Evolutionary conservation across 2,797 vertebrate species (phyloP), one percentile per base, ranked within the genome.

Genomic region (Lepus townsendii): DNA sequence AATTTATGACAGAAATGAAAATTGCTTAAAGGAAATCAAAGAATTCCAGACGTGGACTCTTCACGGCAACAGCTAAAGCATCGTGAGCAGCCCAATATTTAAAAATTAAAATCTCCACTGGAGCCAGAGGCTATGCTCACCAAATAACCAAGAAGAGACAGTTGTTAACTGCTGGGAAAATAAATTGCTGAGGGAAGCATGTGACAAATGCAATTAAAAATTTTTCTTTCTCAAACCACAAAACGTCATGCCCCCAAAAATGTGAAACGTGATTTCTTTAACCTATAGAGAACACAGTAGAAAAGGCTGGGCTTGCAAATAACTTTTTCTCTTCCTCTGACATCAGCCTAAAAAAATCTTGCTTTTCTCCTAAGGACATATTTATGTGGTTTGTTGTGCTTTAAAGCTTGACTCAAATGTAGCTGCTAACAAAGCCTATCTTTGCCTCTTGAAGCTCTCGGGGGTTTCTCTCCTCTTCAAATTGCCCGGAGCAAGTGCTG

Each of bases 161-260:
- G 89, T 92, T 93, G 88, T 95, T 96, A 95, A 57, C 91, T 97
- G 86, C 97, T 96, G 94, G 93, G 93, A 97, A 98, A 97, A 97
- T 82, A 97, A 97, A 95, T 97, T 96, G 93, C 94, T 79, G 54
- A 96, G 85, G 54, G 35, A 78, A 47, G 62, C 92, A 94, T 87
- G 80, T 77, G 90, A 98, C 80, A 97, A 97, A 96, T 68, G 85
- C 95, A 98, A 98, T 97, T 97, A 97, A 96, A 90, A 66, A 79
- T 72, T 57, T 11, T 2, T 88, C 52, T 80, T 87, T 97, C 96
- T 94, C 62, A 97, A 97, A 97, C 96, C 97, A 96, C 66, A 27
- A 78, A 84, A 83, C 96, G 54, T 95, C 96, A 96, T 97, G 92
- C 77, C 90, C 89, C 42, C 71, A 97, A 76, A 94, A 93, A 88